Evolutionary conservation across 2,888 invertebrate genomes (phyloP).

Genomic region (Mythimna loreyi): DNA sequence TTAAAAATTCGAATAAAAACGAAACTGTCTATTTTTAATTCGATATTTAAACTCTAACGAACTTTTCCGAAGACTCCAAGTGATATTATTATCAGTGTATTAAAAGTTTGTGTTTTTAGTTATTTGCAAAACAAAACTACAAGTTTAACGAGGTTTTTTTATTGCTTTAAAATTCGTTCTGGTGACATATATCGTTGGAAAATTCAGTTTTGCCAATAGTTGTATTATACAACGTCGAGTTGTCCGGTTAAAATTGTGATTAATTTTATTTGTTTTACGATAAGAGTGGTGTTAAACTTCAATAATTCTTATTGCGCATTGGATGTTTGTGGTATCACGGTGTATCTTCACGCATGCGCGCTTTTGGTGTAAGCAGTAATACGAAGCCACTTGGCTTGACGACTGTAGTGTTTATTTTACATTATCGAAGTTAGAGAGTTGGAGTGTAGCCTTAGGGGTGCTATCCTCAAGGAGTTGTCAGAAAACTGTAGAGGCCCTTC

Average conservation of each 20-base stretch:
- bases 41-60: constrained; percentile 12
- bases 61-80: constrained; percentile 23
- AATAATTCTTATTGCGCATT: constrained; percentile 40
- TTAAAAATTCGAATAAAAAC: constrained; percentile 52
- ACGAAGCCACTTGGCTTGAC: neutral
- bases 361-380: constrained; percentile 29
- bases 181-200: constrained; percentile 70
- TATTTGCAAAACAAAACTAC: neutral
- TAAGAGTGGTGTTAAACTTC: constrained; percentile 48
- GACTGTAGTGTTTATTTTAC: neutral
- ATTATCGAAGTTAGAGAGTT: too few species aligned
- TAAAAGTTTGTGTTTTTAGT: constrained; percentile 35
- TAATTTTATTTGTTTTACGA: constrained; percentile 51
- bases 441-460: too few species aligned
- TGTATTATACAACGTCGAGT: constrained; percentile 4
- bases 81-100: constrained; percentile 38
- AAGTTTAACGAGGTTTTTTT: constrained; percentile 48
- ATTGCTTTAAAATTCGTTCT: constrained; percentile 74
- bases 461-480: too few species aligned
- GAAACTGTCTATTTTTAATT: constrained; percentile 40
- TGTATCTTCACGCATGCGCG: constrained; percentile 37
- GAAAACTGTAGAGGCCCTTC: too few species aligned
- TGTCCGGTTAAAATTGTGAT: constrained; percentile 29
- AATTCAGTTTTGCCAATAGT: constrained; percentile 36
- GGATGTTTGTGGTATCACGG: constrained; percentile 27